Percentiles rank a stretch among this genome's conserved stretches.
Conservation (phyloP, 2,888 invertebrate species). For the Aelia acuminata region DNA sequence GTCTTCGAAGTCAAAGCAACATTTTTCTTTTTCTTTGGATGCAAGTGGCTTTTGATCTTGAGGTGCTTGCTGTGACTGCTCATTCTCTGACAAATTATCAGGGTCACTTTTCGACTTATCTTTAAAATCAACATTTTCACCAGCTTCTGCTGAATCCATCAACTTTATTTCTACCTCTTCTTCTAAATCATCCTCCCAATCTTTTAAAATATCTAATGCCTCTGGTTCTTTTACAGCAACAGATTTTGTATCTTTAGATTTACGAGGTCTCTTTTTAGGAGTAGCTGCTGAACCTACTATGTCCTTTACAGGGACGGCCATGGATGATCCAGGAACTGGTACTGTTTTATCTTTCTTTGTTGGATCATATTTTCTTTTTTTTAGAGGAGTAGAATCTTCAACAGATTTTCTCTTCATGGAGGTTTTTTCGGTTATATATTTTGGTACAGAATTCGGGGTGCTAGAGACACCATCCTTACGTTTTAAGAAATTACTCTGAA, state of each 20-base stretch:
- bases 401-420: conserved; percentile 10
- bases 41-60: neutral
- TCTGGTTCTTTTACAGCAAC: conserved; percentile 74
- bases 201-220: conserved; percentile 76
- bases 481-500: conserved; percentile 18
- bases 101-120: neutral
- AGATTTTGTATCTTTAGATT: conserved; percentile 69
- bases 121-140: neutral
- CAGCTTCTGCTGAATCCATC: neutral
- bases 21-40: conserved; percentile 67
- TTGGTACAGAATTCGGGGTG: neutral
- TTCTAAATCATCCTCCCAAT: conserved; percentile 81
- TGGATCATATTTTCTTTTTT: conserved; percentile 65
- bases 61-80: neutral
- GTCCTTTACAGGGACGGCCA: conserved; percentile 5
- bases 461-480: conserved; percentile 4
- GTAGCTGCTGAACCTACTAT: neutral
- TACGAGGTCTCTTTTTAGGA: conserved; percentile 61
- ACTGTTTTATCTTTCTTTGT: conserved; percentile 60
- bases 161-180: conserved; percentile 67
- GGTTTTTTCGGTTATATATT: neutral
- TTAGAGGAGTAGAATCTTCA: conserved; percentile 52
- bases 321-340: neutral
- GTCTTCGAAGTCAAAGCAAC: conserved; percentile 83
- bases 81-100: neutral